Conservation (phyloP, 2,888 invertebrate genomes). For the Andrena fulva region DNA sequence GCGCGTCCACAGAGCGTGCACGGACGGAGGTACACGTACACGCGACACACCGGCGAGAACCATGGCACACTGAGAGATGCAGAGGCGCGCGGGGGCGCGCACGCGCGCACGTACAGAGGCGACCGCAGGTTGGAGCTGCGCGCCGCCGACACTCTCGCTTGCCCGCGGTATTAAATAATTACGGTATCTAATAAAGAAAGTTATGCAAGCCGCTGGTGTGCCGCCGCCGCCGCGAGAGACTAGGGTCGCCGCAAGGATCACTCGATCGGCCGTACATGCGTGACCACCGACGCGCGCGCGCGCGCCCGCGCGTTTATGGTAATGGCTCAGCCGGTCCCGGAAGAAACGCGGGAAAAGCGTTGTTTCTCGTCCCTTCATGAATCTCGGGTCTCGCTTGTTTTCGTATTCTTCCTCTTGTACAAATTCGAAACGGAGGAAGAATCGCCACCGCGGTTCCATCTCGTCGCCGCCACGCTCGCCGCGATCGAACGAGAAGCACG, state of each 20-base stretch:
- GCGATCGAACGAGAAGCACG: neutral
- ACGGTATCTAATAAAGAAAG: conserved; percentile 72
- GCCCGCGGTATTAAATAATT: conserved; percentile 69
- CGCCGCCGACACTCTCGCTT: conserved; percentile 48
- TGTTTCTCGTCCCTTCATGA: neutral
- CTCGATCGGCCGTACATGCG: conserved; percentile 16
- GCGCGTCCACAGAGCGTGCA: conserved; percentile 44
- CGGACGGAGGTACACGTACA: conserved; percentile 12
- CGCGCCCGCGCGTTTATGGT: neutral
- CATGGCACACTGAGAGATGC: neutral
- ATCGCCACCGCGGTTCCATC: neutral
- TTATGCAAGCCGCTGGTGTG: conserved; percentile 67
- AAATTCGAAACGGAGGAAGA: too few species aligned
- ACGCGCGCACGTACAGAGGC: neutral
- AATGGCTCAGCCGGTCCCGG: neutral
- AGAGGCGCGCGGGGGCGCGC: neutral
- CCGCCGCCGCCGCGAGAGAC: conserved; percentile 36
- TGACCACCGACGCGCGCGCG: neutral
- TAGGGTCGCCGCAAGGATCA: conserved; percentile 35
- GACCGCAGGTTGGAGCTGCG: neutral
- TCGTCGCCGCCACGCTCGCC: conserved; percentile 12
- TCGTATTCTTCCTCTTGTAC: neutral
- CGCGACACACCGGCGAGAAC: neutral
- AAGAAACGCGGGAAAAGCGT: neutral
- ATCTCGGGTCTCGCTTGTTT: neutral